Percentiles rank a stretch among this genome's conserved stretches.
These are phyloP conservation scores for Lepeophtheirus nordmannii DNA, from an alignment of 2,888 invertebrate species.

Conservation along the genomic window DNA sequence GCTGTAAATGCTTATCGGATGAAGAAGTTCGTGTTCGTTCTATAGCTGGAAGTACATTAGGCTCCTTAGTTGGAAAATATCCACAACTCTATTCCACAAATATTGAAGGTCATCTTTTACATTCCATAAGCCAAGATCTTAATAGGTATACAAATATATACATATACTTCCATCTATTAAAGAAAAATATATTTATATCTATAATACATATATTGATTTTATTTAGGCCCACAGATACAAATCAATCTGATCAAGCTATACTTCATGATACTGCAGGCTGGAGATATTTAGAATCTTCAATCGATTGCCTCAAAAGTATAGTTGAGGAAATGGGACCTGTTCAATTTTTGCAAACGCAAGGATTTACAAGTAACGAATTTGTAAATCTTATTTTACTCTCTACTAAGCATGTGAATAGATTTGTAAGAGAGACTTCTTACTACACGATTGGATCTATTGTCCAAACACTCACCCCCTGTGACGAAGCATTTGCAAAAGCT, in stretches of 20 bases:
- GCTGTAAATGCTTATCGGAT: neutral
- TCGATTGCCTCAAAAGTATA: slow-evolving; percentile 40
- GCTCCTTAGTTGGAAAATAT: neutral
- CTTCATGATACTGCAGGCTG: slow-evolving; percentile 42
- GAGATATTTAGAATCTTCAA: slow-evolving; percentile 41
- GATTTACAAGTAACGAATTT: slow-evolving; percentile 31
- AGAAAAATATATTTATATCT: too few species aligned
- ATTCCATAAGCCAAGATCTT: neutral
- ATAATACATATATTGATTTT: slow-evolving; percentile 15
- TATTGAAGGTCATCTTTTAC: neutral
- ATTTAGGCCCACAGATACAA: slow-evolving; percentile 34
- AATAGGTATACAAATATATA: slow-evolving; percentile 13
- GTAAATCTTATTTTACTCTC: slow-evolving; percentile 37
- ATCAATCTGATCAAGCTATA: slow-evolving; percentile 34
- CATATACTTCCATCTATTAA: too few species aligned
- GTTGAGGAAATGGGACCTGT: slow-evolving; percentile 37
- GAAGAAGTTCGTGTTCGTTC: neutral
- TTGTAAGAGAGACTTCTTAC: slow-evolving; percentile 39
- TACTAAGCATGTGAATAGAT: slow-evolving; percentile 39
- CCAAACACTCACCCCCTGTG: neutral
- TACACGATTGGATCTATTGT: slow-evolving; percentile 15
- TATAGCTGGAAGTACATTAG: neutral
- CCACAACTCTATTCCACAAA: neutral
- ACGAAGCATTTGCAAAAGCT: slow-evolving; percentile 33
- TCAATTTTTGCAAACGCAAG: neutral